Evolutionary conservation across 1,140 invertebrate genomes (phyloP).

Genomic region (Diachasma alloeum): DNA sequence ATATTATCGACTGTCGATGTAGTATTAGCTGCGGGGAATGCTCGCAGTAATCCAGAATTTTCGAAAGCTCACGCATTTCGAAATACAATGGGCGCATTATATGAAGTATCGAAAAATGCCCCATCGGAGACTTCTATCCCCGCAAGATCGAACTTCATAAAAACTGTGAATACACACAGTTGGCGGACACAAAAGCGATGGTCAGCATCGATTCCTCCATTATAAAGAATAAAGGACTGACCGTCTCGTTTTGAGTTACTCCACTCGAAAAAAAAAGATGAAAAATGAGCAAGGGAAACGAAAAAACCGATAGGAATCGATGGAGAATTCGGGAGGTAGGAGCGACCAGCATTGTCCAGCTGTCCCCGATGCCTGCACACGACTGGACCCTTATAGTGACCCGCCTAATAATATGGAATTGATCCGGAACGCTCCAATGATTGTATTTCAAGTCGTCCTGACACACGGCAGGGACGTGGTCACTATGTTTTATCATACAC

Average conservation of each 20-base stretch:
- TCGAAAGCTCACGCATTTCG: not conserved
- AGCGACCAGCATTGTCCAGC: conserved; percentile 49
- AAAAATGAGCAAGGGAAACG: conserved; percentile 27
- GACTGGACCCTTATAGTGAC: conserved; percentile 45
- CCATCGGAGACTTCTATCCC: no score
- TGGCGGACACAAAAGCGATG: no score
- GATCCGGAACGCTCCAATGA: conserved; percentile 53
- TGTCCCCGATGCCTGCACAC: conserved; percentile 38
- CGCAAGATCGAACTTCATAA: no score
- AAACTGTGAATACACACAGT: no score
- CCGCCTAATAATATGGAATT: conserved; percentile 53
- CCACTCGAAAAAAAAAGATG: not conserved
- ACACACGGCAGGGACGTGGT: not conserved
- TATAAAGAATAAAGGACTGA: no score
- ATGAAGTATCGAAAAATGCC: no score
- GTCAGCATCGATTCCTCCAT: no score
- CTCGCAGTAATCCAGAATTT: not conserved
- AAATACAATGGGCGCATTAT: no score
- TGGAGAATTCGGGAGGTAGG: conserved; percentile 38
- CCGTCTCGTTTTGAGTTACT: conserved; percentile 4
- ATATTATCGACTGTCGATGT: not conserved
- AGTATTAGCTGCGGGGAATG: not conserved
- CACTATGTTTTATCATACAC: conserved; percentile 44
- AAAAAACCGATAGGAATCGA: conserved; percentile 12
- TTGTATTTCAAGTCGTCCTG: conserved; percentile 53